A percentile compares a stretch with the other conserved stretches of the same genome.
These are phyloP conservation scores for Octopus bimaculoides DNA, from an alignment of 1,140 invertebrate species.

Conservation along the genomic window DNA sequence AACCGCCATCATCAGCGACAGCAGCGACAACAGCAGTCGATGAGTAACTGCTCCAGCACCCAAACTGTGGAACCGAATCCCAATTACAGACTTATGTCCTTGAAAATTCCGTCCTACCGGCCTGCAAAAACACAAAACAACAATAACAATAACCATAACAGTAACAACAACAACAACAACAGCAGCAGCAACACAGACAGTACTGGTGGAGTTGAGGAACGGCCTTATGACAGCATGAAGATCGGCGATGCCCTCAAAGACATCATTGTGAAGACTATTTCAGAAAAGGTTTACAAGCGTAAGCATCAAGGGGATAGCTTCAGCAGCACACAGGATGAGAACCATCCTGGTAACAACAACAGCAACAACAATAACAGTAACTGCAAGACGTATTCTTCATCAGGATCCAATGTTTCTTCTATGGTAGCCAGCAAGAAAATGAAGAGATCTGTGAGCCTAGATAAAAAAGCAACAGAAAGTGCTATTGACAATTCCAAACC, in stretches of 20 bases:
- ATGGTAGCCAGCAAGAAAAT: not conserved
- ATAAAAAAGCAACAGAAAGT: constrained; percentile 14
- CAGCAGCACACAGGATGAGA: constrained; percentile 12
- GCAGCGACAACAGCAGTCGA: not conserved
- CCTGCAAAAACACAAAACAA: constrained; percentile 51
- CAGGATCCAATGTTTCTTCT: not conserved
- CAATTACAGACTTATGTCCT: constrained; percentile 35
- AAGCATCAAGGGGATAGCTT: not conserved
- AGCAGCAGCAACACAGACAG: not conserved
- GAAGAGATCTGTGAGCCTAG: not conserved
- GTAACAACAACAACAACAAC: not conserved
- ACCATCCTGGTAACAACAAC: constrained; percentile 9
- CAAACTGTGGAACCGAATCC: not conserved
- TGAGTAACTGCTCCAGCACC: not conserved
- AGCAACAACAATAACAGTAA: not conserved
- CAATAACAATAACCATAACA: not conserved
- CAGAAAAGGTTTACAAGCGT: constrained; percentile 69
- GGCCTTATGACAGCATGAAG: constrained; percentile 42
- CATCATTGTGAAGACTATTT: constrained; percentile 85
- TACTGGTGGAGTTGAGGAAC: not conserved
- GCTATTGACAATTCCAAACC: constrained; percentile 17
- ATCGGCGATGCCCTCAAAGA: constrained; percentile 65
- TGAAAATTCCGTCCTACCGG: constrained; percentile 90
- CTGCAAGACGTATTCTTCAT: constrained; percentile 2
- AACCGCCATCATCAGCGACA: not conserved